Conservation (phyloP, 2,888 invertebrate species). For the Cryptocheilus praepositus region DNA sequence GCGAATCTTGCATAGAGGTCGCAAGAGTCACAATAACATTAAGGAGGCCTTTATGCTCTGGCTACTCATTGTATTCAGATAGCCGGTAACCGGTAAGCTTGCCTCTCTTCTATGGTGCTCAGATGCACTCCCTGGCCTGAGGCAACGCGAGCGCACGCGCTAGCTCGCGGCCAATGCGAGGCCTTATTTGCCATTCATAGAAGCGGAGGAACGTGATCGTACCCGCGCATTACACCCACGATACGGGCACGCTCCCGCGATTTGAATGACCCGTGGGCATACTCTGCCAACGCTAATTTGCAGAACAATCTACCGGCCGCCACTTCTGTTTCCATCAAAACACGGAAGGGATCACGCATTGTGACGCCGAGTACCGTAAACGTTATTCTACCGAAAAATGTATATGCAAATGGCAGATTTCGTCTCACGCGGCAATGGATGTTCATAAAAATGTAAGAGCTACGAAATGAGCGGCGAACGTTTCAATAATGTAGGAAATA, state of each 20-base stretch:
- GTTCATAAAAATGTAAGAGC: too few relatives aligned
- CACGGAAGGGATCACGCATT: too few relatives aligned
- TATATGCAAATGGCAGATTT: too few relatives aligned
- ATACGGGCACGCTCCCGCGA: slow-evolving; percentile 36
- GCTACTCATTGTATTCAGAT: slow-evolving; percentile 71
- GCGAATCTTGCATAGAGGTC: slow-evolving; percentile 39
- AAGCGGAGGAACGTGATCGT: slow-evolving; percentile 44
- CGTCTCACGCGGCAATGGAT: too few relatives aligned
- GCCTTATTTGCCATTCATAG: slow-evolving; percentile 69
- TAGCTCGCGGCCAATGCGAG: slow-evolving; percentile 37
- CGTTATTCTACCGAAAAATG: too few relatives aligned
- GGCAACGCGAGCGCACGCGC: slow-evolving; percentile 7
- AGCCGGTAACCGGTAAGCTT: slow-evolving; percentile 28
- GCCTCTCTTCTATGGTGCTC: slow-evolving; percentile 13
- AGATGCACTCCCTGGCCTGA: slow-evolving; percentile 24
- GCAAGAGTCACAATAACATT: slow-evolving; percentile 57
- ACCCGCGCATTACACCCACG: slow-evolving; percentile 55
- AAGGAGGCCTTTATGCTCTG: slow-evolving; percentile 61
- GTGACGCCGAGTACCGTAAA: too few relatives aligned
- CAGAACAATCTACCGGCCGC: slow-evolving; percentile 26
- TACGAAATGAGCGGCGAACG: too few relatives aligned
- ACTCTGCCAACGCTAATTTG: slow-evolving; percentile 28
- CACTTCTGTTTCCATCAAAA: too few relatives aligned
- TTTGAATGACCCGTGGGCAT: slow-evolving; percentile 30
- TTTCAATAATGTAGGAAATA: too few relatives aligned